Conservation (phyloP, 2,797 vertebrate genomes). For the Masticophis lateralis region DNA sequence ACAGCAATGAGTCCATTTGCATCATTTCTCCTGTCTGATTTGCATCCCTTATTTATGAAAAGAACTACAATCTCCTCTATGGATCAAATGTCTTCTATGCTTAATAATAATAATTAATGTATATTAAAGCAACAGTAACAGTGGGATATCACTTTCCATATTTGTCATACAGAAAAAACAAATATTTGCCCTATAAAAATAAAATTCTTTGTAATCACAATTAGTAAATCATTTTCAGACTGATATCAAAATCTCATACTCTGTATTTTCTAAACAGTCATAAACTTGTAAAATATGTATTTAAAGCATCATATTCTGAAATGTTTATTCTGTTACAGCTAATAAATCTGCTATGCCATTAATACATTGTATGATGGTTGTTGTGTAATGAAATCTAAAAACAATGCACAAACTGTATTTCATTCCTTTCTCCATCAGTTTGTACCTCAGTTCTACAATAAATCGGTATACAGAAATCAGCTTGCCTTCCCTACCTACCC, state of each 20-base stretch:
- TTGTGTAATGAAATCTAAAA: neutral
- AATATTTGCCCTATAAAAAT: neutral
- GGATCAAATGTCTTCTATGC: neutral
- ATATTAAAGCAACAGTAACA: neutral
- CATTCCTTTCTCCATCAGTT: constrained; percentile 18
- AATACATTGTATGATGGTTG: neutral
- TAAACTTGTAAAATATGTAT: neutral
- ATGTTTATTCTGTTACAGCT: neutral
- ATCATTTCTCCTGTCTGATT: neutral
- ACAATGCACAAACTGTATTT: constrained; percentile 23
- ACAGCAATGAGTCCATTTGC: neutral
- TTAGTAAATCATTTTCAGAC: neutral
- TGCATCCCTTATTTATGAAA: neutral
- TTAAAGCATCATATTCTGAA: neutral
- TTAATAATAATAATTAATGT: neutral
- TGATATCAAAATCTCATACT: neutral
- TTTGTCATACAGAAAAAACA: neutral
- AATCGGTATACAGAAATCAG: constrained; percentile 23
- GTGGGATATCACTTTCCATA: neutral
- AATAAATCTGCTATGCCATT: neutral
- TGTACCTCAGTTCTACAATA: neutral
- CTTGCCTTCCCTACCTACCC: neutral
- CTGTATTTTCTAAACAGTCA: neutral
- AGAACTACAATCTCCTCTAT: neutral
- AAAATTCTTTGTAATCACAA: neutral